A percentile compares a stretch with the other conserved stretches of the same genome.
These are phyloP conservation scores for Ctenopoma kingsleyae DNA, from an alignment of 2,797 vertebrate species.

Conservation along the genomic window DNA sequence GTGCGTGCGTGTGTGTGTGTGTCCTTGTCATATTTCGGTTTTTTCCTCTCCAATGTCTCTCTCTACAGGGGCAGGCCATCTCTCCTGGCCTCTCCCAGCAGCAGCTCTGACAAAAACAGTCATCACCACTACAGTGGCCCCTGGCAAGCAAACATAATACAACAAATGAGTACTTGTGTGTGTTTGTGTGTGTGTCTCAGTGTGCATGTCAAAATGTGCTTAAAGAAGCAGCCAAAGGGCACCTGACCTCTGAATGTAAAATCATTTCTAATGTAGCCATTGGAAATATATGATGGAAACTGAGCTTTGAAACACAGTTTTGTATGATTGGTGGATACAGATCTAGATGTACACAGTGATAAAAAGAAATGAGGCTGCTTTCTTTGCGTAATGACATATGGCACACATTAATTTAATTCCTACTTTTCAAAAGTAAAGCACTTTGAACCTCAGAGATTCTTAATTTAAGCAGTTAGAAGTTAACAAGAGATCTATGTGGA, in stretches of 20 bases:
- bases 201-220: not conserved
- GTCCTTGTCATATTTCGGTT: conserved; percentile 30
- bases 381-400: not conserved
- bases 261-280: not conserved
- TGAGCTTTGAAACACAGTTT: not conserved
- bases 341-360: not conserved
- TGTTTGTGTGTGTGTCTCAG: not conserved
- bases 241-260: not conserved
- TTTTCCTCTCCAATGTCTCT: conserved; percentile 11
- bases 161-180: conserved; percentile 6
- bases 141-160: conserved; percentile 7
- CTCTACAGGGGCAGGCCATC: conserved; percentile 8
- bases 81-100: conserved; percentile 31
- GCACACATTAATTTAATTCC: not conserved
- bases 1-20: not conserved
- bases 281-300: not conserved
- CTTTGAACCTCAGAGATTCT: not conserved
- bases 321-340: not conserved
- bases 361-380: not conserved
- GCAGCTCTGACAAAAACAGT: conserved; percentile 42
- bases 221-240: conserved; percentile 4
- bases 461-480: not conserved
- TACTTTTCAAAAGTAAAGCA: too few species aligned
- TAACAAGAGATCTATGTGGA: not conserved
- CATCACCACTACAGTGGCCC: conserved; percentile 25